Conservation (phyloP, 1,140 invertebrate species). For the Brevipalpus yothersi region DNA sequence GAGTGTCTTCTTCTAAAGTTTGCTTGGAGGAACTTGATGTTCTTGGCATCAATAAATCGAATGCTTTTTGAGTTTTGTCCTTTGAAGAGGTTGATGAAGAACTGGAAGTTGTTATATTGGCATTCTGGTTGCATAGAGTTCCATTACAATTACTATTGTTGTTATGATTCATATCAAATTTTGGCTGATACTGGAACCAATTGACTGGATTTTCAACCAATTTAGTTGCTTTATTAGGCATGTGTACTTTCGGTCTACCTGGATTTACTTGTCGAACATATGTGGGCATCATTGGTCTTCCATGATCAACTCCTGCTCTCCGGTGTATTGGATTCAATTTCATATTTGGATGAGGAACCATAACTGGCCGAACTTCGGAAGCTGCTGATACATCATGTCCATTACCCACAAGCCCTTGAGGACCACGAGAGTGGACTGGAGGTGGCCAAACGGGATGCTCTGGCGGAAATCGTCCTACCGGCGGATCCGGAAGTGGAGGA, state of each 20-base stretch:
- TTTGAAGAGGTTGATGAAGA: background rate
- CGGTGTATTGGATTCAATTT: background rate
- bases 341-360: background rate
- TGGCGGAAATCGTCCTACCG: conserved; percentile 10
- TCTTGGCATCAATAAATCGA: background rate
- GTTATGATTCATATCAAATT: background rate
- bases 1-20: no score
- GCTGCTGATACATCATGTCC: background rate
- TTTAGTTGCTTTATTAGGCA: background rate
- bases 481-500: conserved; percentile 10
- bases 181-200: background rate
- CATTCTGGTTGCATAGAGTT: background rate
- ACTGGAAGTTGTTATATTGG: background rate
- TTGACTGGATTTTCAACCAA: background rate
- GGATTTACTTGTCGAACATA: background rate
- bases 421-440: background rate
- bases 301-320: background rate
- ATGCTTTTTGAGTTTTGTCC: background rate
- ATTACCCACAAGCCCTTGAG: background rate
- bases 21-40: background rate
- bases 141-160: background rate
- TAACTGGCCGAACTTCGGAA: background rate
- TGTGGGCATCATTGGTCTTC: background rate
- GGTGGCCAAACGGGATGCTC: conserved; percentile 10
- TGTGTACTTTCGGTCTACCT: background rate